Conservation (phyloP, 2,888 invertebrate genomes). For the Mythimna pallens region DNA sequence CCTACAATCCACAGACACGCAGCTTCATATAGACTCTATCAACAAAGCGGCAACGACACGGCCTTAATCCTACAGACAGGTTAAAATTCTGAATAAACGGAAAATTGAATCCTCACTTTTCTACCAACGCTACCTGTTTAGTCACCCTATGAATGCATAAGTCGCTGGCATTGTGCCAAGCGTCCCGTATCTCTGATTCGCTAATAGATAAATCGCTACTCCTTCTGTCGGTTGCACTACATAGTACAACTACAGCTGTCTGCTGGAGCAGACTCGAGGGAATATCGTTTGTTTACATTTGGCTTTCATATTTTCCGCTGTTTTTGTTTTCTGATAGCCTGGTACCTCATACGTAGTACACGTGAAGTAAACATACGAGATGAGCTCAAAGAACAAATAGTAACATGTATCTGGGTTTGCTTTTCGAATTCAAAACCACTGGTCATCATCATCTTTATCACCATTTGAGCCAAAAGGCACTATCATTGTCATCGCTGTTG, state of each 20-base stretch:
- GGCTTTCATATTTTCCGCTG: constrained; percentile 54
- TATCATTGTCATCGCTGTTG: too few species aligned
- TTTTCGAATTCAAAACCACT: background rate
- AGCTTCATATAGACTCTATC: too few species aligned
- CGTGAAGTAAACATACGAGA: constrained; percentile 12
- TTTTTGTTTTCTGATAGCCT: constrained; percentile 54
- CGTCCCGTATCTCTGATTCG: constrained; percentile 75
- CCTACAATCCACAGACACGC: too few species aligned
- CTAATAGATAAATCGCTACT: constrained; percentile 79
- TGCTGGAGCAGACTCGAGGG: constrained; percentile 48
- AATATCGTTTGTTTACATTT: constrained; percentile 60
- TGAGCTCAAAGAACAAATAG: background rate
- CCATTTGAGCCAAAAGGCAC: too few species aligned
- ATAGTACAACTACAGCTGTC: constrained; percentile 34
- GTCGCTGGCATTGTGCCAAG: constrained; percentile 73
- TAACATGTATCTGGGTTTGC: background rate
- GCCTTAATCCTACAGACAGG: too few species aligned
- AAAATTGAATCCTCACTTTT: constrained; percentile 33
- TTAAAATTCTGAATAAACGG: background rate
- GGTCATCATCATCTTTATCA: too few species aligned
- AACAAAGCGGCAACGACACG: too few species aligned
- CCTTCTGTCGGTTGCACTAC: constrained; percentile 61
- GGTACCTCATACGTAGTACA: constrained; percentile 36
- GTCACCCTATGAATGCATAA: constrained; percentile 73
- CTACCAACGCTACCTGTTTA: constrained; percentile 65